These are phyloP conservation scores for Crenuchus spilurus DNA, from an alignment of 2,797 vertebrate genomes.

Conservation along the genomic window DNA sequence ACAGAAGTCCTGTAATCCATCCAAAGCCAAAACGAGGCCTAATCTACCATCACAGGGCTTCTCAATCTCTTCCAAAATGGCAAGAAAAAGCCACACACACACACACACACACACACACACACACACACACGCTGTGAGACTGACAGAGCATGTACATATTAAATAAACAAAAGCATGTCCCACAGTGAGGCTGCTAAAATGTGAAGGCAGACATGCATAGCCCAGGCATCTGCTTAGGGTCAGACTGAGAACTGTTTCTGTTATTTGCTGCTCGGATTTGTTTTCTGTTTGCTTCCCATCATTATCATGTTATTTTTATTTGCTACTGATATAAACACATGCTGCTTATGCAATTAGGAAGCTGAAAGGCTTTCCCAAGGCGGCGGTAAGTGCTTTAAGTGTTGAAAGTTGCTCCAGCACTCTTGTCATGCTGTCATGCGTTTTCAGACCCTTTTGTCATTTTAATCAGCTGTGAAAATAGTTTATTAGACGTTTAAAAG, in stretches of 20 bases:
- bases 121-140: neutral
- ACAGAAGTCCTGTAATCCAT: constrained; percentile 25
- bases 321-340: neutral
- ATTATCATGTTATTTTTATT: neutral
- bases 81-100: neutral
- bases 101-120: neutral
- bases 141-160: constrained; percentile 6
- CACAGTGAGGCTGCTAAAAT: constrained; percentile 3
- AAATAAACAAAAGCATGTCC: neutral
- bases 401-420: neutral
- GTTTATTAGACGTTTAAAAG: neutral
- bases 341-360: constrained; percentile 15
- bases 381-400: constrained; percentile 17
- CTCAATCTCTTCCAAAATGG: constrained; percentile 8
- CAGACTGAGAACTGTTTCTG: neutral
- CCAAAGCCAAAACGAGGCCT: neutral
- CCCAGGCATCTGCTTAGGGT: constrained; percentile 30
- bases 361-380: constrained; percentile 10
- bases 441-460: neutral
- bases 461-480: constrained; percentile 12
- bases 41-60: constrained; percentile 4
- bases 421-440: neutral
- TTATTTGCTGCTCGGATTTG: neutral
- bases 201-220: constrained; percentile 16
- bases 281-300: neutral